These are phyloP conservation scores for Procambarus virginalis DNA, from an alignment of 1,140 invertebrate genomes.

Conservation along the genomic window DNA sequence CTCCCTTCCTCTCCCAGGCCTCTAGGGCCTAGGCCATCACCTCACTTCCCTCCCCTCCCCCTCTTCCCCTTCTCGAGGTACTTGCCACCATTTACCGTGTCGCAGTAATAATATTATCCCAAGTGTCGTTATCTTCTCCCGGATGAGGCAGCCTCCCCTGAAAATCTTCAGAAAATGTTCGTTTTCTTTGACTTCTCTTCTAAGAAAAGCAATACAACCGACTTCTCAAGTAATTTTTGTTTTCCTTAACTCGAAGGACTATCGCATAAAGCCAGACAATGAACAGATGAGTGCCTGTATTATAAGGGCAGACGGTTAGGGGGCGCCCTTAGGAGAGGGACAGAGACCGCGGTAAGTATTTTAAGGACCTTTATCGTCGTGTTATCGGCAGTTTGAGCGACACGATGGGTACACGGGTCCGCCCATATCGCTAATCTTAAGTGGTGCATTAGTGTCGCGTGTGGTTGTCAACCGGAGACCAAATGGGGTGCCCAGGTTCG, in stretches of 20 bases:
- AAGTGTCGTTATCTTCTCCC: background rate
- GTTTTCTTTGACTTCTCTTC: slow-evolving; percentile 12
- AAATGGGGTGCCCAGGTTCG: slow-evolving; percentile 14
- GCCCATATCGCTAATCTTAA: slow-evolving; percentile 48
- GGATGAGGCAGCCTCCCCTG: slow-evolving; percentile 12
- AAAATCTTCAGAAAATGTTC: background rate
- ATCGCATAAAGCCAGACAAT: background rate
- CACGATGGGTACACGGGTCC: slow-evolving; percentile 22
- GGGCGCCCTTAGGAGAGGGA: background rate
- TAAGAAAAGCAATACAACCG: background rate
- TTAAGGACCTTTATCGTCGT: slow-evolving; percentile 44
- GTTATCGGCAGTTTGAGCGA: slow-evolving; percentile 33
- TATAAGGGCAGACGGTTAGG: background rate
- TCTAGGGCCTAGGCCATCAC: no score
- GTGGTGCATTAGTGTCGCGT: slow-evolving; percentile 58
- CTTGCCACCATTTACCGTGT: slow-evolving; percentile 32
- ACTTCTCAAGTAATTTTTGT: background rate
- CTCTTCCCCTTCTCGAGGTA: slow-evolving; percentile 9
- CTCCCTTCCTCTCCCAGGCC: no score
- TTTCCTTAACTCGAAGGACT: background rate
- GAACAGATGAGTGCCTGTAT: background rate
- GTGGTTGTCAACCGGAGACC: slow-evolving; percentile 52
- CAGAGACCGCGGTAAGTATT: slow-evolving; percentile 24
- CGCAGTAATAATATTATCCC: slow-evolving; percentile 37
- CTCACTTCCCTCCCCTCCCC: background rate